Conservation (phyloP, 2,888 invertebrate genomes). For the Drosophila stalkeri region DNA sequence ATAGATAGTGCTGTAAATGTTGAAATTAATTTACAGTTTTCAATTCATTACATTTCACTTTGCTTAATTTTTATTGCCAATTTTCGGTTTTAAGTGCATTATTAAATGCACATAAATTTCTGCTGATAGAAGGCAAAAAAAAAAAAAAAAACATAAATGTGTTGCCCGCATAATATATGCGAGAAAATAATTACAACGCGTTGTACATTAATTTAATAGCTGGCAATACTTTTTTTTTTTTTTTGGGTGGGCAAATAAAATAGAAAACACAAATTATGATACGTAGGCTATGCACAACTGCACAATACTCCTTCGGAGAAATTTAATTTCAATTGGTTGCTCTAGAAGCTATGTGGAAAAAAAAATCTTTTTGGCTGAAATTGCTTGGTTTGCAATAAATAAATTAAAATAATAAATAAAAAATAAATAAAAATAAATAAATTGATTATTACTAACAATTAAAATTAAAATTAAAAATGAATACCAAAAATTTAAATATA, state of each 20-base stretch:
- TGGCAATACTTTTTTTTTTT: slow-evolving; percentile 26
- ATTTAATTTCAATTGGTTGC: too few species aligned
- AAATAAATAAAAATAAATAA: too few species aligned
- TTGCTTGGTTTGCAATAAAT: too few species aligned
- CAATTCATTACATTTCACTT: slow-evolving; percentile 4
- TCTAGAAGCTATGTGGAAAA: too few species aligned
- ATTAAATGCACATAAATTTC: slow-evolving; percentile 31
- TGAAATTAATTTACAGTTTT: slow-evolving; percentile 8
- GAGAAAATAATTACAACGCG: slow-evolving; percentile 56
- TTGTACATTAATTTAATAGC: slow-evolving; percentile 69
- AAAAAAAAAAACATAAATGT: slow-evolving; percentile 31
- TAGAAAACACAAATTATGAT: slow-evolving; percentile 2
- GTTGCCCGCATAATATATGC: slow-evolving; percentile 41
- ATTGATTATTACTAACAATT: too few species aligned
- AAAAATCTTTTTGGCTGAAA: too few species aligned
- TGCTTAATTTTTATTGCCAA: slow-evolving; percentile 17
- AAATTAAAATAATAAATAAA: too few species aligned
- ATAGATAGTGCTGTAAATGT: slow-evolving; percentile 12
- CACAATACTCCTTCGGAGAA: background rate
- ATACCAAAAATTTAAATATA: too few species aligned
- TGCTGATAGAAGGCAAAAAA: background rate
- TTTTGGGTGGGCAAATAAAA: slow-evolving; percentile 6
- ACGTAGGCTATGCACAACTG: background rate
- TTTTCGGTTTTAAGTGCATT: slow-evolving; percentile 14
- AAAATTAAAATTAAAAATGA: too few species aligned